Percentiles rank a stretch among this genome's conserved stretches.
Evolutionary conservation across 2,888 invertebrate species (phyloP).

Genomic region (Calliopum simillimum): DNA sequence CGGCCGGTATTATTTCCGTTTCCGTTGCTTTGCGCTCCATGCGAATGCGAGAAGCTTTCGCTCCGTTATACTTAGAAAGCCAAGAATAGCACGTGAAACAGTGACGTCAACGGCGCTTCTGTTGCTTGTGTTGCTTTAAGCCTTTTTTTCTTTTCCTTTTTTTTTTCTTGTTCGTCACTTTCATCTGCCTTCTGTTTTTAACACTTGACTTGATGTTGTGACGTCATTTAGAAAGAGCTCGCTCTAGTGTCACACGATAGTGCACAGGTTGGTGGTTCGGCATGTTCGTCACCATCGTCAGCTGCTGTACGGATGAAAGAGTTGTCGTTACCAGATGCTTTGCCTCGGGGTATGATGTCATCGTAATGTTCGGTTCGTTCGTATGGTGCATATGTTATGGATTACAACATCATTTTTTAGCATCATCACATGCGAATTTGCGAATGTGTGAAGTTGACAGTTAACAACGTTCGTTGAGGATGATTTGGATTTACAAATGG

Average conservation of each 20-base stretch:
- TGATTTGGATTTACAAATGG: no score
- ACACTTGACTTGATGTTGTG: constrained; percentile 38
- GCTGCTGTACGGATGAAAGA: constrained; percentile 32
- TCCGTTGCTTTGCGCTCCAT: neutral
- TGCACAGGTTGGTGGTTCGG: neutral
- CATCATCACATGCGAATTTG: no score
- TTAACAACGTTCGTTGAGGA: no score
- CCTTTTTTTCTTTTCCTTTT: constrained; percentile 25
- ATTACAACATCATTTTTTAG: no score
- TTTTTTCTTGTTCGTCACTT: no score
- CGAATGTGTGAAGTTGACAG: no score
- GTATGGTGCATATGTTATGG: neutral
- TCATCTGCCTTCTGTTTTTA: no score
- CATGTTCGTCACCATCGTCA: constrained; percentile 34
- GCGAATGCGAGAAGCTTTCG: no score
- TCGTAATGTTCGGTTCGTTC: constrained; percentile 1
- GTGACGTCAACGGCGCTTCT: constrained; percentile 12
- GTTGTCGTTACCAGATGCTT: constrained; percentile 7
- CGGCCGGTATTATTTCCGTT: neutral
- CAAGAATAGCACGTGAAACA: constrained; percentile 9
- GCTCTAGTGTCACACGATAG: neutral
- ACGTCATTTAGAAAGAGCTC: constrained; percentile 44
- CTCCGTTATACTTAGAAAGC: neutral
- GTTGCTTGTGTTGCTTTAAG: no score
- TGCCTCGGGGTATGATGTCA: constrained; percentile 50